Evolutionary conservation across 2,113 vertebrate species (phyloP).

Genomic region (Albula glossodonta): DNA sequence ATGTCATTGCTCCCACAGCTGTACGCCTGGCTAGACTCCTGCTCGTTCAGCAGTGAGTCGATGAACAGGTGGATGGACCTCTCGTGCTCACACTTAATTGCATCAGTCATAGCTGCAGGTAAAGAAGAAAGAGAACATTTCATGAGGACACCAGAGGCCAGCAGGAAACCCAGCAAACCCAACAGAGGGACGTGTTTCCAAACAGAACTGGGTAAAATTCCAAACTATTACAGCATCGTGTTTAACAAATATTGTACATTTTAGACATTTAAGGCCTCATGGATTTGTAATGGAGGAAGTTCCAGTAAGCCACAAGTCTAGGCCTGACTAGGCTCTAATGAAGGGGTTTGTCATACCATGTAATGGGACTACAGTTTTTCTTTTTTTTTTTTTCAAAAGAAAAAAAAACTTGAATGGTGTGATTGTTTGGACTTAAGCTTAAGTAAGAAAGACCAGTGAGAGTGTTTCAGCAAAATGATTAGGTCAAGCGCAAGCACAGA

Average conservation of each 20-base stretch:
- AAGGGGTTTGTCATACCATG: constrained; percentile 26
- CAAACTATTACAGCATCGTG: background rate
- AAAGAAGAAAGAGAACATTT: background rate
- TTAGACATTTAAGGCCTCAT: background rate
- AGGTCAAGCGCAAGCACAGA: background rate
- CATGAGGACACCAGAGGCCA: background rate
- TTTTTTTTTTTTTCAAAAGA: constrained; percentile 1
- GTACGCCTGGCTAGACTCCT: constrained; percentile 60
- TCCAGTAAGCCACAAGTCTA: background rate
- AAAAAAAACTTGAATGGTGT: constrained; percentile 15
- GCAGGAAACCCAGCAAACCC: background rate
- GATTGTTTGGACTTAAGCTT: constrained; percentile 40
- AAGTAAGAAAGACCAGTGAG: constrained; percentile 11
- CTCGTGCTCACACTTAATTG: constrained; percentile 73
- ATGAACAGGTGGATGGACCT: constrained; percentile 75
- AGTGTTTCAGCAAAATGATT: background rate
- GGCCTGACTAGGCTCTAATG: background rate
- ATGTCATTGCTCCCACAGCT: constrained; percentile 61
- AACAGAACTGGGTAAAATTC: background rate
- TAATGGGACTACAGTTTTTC: constrained; percentile 32
- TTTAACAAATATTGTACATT: background rate
- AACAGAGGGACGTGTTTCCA: background rate
- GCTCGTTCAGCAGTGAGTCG: constrained; percentile 69
- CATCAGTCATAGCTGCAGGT: constrained; percentile 63
- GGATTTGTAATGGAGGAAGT: background rate